These are phyloP conservation scores for Hypsopygia costalis DNA, from an alignment of 2,888 invertebrate species.

Conservation along the genomic window DNA sequence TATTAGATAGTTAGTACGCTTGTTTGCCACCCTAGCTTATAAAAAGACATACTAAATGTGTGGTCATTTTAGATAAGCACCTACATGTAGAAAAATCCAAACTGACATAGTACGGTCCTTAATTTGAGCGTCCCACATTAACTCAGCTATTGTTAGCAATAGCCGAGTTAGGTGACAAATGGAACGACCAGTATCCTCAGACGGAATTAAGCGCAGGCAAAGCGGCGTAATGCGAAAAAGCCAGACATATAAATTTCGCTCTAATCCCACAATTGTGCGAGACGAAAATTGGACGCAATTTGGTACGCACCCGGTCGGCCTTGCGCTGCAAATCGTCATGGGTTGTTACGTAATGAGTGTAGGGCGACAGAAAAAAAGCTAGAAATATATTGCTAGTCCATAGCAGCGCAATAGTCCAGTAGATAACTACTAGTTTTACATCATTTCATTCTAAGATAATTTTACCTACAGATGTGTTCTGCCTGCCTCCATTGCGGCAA, in stretches of 20 bases:
- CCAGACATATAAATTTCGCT: constrained; percentile 74
- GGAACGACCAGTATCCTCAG: constrained; percentile 51
- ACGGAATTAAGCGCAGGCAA: constrained; percentile 54
- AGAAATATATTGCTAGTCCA: constrained; percentile 11
- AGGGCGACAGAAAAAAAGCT: constrained; percentile 40
- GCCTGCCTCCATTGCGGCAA: no score
- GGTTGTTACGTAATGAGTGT: constrained; percentile 59
- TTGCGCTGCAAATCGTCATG: constrained; percentile 60
- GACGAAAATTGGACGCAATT: constrained; percentile 70
- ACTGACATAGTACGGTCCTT: no score
- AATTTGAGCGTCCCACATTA: background rate
- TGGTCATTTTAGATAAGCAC: no score
- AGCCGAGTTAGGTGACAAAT: constrained; percentile 41
- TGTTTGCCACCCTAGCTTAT: no score
- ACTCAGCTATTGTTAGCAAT: constrained; percentile 29
- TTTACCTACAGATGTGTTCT: no score
- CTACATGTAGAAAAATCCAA: no score
- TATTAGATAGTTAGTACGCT: no score
- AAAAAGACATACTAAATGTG: no score
- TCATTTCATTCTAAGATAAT: no score
- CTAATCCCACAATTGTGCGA: constrained; percentile 72
- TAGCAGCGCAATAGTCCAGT: no score
- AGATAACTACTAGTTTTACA: no score
- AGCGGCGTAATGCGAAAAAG: constrained; percentile 71
- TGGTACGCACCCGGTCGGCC: constrained; percentile 50